Percentiles rank a stretch among this genome's conserved stretches.
These are phyloP conservation scores for Esox lucius DNA, from an alignment of 2,797 vertebrate species.

Conservation along the genomic window DNA sequence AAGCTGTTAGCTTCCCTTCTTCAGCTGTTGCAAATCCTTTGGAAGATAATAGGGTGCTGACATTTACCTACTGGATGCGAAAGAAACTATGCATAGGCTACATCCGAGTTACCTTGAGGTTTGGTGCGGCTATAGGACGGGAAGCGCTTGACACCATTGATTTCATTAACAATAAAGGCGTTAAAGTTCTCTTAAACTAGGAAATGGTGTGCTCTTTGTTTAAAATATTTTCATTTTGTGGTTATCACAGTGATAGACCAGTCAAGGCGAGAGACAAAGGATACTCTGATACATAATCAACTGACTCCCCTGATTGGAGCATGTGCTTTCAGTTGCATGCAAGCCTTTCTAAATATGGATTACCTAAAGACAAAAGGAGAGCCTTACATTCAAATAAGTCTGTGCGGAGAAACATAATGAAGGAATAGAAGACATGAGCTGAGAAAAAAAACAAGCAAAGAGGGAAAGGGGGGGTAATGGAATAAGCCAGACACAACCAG, in stretches of 20 bases:
- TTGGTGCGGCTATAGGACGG: neutral
- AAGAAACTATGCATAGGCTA: neutral
- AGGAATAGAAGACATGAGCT: neutral
- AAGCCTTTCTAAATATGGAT: neutral
- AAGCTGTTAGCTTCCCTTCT: neutral
- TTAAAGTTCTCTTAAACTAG: neutral
- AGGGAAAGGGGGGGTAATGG: neutral
- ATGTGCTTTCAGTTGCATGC: neutral
- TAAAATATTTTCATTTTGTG: neutral
- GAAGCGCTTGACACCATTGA: neutral
- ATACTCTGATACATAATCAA: neutral
- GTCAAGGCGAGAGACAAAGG: neutral
- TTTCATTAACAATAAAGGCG: neutral
- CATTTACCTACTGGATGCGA: neutral
- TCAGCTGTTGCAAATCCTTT: neutral
- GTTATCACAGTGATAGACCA: neutral
- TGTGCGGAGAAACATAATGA: neutral
- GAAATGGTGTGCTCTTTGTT: neutral
- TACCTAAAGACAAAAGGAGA: neutral
- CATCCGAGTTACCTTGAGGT: neutral
- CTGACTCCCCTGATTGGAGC: neutral
- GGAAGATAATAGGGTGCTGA: neutral
- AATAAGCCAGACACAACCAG: neutral
- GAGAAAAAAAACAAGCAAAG: neutral
- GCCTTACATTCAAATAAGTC: neutral